These are phyloP conservation scores for Spea bombifrons DNA, from an alignment of 2,113 vertebrate species.

Conservation along the genomic window DNA sequence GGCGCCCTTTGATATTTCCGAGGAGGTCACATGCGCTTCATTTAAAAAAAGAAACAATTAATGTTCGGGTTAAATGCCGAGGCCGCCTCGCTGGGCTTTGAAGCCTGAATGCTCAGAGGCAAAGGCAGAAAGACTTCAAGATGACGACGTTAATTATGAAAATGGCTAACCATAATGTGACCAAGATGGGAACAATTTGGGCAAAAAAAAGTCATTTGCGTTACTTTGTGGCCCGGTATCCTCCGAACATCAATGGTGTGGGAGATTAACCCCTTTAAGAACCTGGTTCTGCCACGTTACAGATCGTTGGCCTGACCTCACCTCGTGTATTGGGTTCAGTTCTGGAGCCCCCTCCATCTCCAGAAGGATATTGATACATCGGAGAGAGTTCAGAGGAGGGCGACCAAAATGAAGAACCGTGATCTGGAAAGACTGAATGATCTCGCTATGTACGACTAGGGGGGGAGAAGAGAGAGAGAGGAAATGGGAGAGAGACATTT, in stretches of 20 bases:
- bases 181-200: conserved; percentile 87
- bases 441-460: no score
- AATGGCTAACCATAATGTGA: conserved; percentile 77
- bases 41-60: conserved; percentile 52
- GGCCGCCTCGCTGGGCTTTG: conserved; percentile 50
- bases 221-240: conserved; percentile 57
- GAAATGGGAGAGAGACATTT: no score
- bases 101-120: conserved; percentile 71
- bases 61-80: conserved; percentile 45
- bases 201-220: conserved; percentile 80
- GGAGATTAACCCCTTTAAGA: no score
- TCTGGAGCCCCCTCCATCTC: no score
- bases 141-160: conserved; percentile 87
- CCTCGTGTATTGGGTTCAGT: no score
- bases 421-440: no score
- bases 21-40: conserved; percentile 50
- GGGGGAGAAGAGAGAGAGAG: no score
- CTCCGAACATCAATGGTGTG: neutral
- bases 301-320: no score
- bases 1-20: conserved; percentile 53
- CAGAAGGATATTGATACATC: no score
- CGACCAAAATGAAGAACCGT: no score
- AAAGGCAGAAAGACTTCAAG: conserved; percentile 81
- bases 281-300: no score
- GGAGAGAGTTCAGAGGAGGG: no score